Evolutionary conservation across 1,140 invertebrate genomes (phyloP).

Genomic region (Wiebesia pumilae): DNA sequence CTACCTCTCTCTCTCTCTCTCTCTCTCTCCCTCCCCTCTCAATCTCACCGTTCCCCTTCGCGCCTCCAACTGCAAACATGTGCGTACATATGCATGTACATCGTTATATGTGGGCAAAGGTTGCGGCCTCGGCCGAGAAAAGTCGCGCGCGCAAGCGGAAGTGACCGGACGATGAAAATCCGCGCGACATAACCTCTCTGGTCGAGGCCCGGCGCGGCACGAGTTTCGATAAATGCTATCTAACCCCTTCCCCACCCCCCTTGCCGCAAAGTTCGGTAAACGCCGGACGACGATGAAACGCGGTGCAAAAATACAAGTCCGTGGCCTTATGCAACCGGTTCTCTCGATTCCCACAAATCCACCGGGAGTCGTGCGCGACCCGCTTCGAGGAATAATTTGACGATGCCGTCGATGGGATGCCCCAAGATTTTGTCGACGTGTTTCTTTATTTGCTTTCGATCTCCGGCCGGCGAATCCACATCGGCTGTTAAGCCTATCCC

Average conservation of each 20-base stretch:
- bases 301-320: conserved; percentile 10
- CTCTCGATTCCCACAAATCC: conserved; percentile 44
- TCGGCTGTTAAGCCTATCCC: no score
- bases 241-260: no score
- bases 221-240: background rate
- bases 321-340: conserved; percentile 38
- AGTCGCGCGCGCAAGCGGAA: conserved; percentile 32
- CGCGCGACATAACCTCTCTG: conserved; percentile 2
- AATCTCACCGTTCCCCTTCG: background rate
- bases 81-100: conserved; percentile 1
- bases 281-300: background rate
- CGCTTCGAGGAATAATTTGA: conserved; percentile 1
- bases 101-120: conserved; percentile 50
- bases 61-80: background rate
- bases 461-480: background rate
- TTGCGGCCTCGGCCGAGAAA: conserved; percentile 53
- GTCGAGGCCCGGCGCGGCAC: background rate
- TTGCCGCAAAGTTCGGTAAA: no score
- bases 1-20: background rate
- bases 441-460: background rate
- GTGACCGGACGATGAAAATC: conserved; percentile 32
- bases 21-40: background rate
- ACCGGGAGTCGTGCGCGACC: background rate
- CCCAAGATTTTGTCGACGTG: background rate
- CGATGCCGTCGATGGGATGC: background rate